Conservation (phyloP, 2,888 invertebrate genomes). For the Heliconius ethilla region DNA sequence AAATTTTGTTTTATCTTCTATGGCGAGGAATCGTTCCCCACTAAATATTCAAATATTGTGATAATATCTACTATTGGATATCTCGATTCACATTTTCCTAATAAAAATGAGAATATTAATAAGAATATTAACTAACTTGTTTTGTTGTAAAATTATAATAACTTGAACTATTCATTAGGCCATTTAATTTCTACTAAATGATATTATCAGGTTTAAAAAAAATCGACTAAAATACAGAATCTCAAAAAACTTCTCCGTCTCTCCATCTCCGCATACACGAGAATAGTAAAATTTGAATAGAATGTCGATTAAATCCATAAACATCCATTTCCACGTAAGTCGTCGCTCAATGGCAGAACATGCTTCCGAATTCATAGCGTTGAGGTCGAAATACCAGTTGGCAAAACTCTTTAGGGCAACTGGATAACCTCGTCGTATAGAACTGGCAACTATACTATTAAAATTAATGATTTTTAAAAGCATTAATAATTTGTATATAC, state of each 20-base stretch:
- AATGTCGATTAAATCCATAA: constrained; percentile 34
- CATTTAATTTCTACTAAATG: background rate
- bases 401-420: constrained; percentile 46
- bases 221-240: background rate
- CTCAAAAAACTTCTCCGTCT: background rate
- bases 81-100: background rate
- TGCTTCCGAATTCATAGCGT: constrained; percentile 47
- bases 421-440: constrained; percentile 37
- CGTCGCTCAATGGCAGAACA: constrained; percentile 41
- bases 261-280: background rate
- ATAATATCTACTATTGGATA: background rate
- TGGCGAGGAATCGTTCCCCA: too few species aligned
- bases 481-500: background rate
- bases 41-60: background rate
- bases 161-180: background rate
- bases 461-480: background rate
- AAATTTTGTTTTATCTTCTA: background rate
- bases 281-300: constrained; percentile 19
- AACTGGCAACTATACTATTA: background rate
- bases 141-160: background rate
- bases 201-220: background rate
- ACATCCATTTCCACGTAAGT: constrained; percentile 38
- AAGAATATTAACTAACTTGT: background rate
- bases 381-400: constrained; percentile 39
- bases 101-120: background rate